These are phyloP conservation scores for Meloidogyne floridensis DNA, from an alignment of 1,140 invertebrate genomes.

Conservation along the genomic window DNA sequence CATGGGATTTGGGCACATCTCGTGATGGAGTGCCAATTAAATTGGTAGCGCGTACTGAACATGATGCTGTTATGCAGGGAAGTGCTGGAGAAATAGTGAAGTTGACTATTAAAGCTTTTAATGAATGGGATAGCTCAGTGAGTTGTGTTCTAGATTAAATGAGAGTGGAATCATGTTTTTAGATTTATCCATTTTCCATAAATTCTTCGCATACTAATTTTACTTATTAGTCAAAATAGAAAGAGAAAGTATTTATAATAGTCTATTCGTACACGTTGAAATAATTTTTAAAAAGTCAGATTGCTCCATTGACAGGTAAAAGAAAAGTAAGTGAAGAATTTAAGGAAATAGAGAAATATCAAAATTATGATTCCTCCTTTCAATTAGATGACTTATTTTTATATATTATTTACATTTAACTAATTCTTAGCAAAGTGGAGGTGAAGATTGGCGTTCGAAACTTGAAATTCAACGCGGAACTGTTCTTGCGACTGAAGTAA, in stretches of 20 bases:
- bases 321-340: too few species aligned
- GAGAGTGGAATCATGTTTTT: too few species aligned
- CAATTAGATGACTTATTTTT: too few species aligned
- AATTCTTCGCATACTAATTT: too few species aligned
- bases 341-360: too few species aligned
- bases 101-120: conserved; percentile 93
- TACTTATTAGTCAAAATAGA: too few species aligned
- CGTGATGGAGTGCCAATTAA: conserved; percentile 71
- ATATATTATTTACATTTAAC: conserved; percentile 30
- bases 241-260: too few species aligned
- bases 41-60: conserved; percentile 89
- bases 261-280: too few species aligned
- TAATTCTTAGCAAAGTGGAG: conserved; percentile 76
- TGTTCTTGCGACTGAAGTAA: conserved; percentile 93
- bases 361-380: too few species aligned
- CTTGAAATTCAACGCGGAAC: conserved; percentile 94
- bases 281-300: too few species aligned
- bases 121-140: conserved; percentile 95
- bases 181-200: too few species aligned
- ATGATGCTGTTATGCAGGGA: conserved; percentile 88
- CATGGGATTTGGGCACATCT: conserved; percentile 92
- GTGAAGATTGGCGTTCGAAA: conserved; percentile 96
- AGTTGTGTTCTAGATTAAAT: conserved; percentile 34
- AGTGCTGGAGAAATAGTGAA: conserved; percentile 80
- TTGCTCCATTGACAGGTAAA: too few species aligned